Conservation (phyloP, 2,113 vertebrate genomes). For the Baryphthengus martii region DNA sequence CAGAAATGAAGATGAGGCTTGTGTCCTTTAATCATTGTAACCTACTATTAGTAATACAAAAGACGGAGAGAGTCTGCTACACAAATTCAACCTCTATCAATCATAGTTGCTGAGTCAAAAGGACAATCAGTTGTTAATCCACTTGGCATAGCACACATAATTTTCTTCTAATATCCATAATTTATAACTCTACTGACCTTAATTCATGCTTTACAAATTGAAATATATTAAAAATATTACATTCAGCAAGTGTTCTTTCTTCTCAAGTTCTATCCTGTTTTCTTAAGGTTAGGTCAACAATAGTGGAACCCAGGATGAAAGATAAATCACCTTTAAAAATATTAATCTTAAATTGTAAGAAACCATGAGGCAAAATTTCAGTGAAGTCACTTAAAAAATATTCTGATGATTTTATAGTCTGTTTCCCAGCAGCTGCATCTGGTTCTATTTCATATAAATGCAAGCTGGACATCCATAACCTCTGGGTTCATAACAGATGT, state of each 20-base stretch:
- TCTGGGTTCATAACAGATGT: conserved; percentile 28
- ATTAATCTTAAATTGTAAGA: conserved; percentile 10
- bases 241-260: neutral
- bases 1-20: neutral
- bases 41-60: neutral
- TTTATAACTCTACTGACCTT: neutral
- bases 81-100: neutral
- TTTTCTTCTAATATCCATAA: neutral
- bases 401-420: conserved; percentile 4
- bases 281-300: neutral
- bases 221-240: neutral
- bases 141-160: neutral
- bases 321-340: conserved; percentile 44
- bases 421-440: conserved; percentile 34
- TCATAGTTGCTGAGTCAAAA: neutral
- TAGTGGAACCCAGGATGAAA: neutral
- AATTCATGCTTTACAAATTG: neutral
- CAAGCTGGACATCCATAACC: neutral
- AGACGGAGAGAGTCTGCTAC: neutral
- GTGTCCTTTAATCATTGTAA: neutral
- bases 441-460: conserved; percentile 21
- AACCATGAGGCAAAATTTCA: conserved; percentile 30
- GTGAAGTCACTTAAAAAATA: conserved; percentile 35
- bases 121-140: neutral
- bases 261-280: neutral